phyloP scores from a whole-genome alignment of 1,140 invertebrate genomes.

The Leptonema lineaticorne region DNA sequence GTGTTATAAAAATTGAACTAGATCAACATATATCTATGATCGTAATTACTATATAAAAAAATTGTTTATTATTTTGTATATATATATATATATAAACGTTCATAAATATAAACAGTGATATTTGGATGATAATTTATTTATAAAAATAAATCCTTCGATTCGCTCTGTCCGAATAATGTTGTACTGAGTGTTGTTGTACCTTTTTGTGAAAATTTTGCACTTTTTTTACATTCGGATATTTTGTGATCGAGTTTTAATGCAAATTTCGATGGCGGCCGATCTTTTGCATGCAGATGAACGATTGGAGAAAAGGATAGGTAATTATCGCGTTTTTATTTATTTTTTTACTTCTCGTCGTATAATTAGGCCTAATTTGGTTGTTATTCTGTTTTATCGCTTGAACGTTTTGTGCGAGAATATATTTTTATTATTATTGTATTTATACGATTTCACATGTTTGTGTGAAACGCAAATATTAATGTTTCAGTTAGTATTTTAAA shows the following conservation, averaged over 20 bases:
- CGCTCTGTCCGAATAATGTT: too few relatives aligned
- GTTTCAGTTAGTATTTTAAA: background rate
- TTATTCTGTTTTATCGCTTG: too few relatives aligned
- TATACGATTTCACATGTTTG: background rate
- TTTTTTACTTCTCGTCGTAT: background rate
- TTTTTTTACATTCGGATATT: background rate
- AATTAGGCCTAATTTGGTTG: slow-evolving; percentile 14
- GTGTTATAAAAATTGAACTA: too few relatives aligned
- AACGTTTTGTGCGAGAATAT: too few relatives aligned
- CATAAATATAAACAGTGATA: too few relatives aligned
- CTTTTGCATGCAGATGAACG: slow-evolving; percentile 31
- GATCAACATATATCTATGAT: too few relatives aligned
- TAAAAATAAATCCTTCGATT: background rate
- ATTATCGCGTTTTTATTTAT: slow-evolving; percentile 6
- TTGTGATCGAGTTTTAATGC: background rate
- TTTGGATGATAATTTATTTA: too few relatives aligned
- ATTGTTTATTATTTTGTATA: too few relatives aligned
- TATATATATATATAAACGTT: too few relatives aligned
- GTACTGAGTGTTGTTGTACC: too few relatives aligned
- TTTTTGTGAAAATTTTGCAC: background rate
- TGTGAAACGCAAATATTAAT: background rate
- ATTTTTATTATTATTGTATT: too few relatives aligned
- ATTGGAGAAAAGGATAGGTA: slow-evolving; percentile 31
- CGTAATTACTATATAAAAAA: too few relatives aligned
- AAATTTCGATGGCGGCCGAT: slow-evolving; percentile 29